These are phyloP conservation scores for Sebastes minor DNA, from an alignment of 2,797 vertebrate species.

Conservation along the genomic window DNA sequence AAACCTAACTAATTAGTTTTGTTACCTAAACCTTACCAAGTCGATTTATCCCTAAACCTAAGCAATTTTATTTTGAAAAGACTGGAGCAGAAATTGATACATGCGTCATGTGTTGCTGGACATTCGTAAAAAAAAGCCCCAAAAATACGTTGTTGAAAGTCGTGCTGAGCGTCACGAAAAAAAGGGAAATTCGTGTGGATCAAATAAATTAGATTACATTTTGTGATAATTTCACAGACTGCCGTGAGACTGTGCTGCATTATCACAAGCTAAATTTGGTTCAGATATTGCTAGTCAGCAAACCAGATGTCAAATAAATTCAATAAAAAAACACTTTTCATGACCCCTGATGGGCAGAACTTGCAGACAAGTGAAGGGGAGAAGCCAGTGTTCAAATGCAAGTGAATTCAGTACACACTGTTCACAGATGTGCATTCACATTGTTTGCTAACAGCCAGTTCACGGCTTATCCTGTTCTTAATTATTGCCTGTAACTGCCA, in stretches of 20 bases:
- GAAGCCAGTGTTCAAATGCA: conserved; percentile 69
- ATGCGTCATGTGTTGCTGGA: too few species aligned
- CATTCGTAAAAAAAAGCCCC: accelerated
- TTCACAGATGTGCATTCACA: conserved; percentile 73
- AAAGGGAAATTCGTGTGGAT: too few species aligned
- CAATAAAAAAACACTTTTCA: conserved; percentile 56
- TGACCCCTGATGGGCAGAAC: conserved; percentile 60
- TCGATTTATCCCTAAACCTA: too few species aligned
- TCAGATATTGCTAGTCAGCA: conserved; percentile 70
- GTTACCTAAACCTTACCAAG: too few species aligned
- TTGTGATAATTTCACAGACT: too few species aligned
- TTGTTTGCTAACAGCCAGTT: conserved; percentile 64
- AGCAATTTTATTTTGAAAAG: too few species aligned
- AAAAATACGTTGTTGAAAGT: too few species aligned
- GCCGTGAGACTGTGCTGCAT: neutral
- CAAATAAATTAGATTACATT: too few species aligned
- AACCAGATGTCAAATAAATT: conserved; percentile 76
- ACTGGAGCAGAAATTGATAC: too few species aligned
- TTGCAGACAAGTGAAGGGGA: conserved; percentile 48
- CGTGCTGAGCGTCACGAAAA: too few species aligned
- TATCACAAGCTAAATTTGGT: conserved; percentile 70
- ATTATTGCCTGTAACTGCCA: conserved; percentile 62
- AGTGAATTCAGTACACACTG: conserved; percentile 53
- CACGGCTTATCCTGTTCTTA: conserved; percentile 66
- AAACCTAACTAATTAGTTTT: too few species aligned